Evolutionary conservation across 2,888 invertebrate species (phyloP).

Genomic region (Leucophora obtusa): DNA sequence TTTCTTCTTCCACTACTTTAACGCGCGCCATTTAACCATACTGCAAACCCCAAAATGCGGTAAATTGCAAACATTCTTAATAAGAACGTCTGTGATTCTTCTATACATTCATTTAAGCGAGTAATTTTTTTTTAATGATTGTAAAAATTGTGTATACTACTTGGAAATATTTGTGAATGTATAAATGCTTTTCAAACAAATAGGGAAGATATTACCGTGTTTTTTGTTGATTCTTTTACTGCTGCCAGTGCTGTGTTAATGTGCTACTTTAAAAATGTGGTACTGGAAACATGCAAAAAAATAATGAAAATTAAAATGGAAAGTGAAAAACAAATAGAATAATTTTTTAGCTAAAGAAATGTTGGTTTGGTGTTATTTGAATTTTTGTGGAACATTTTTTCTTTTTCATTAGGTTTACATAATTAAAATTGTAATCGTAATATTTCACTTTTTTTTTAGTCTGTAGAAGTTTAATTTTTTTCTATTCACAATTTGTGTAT

Average conservation of each 20-base stretch:
- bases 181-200: neutral
- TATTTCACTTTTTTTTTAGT: constrained; percentile 10
- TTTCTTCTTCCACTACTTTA: neutral
- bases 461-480: neutral
- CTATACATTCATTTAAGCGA: constrained; percentile 23
- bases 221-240: neutral
- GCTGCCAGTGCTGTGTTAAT: neutral
- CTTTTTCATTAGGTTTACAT: constrained; percentile 35
- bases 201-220: neutral
- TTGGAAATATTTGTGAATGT: constrained; percentile 29
- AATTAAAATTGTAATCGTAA: constrained; percentile 43
- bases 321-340: neutral
- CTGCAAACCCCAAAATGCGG: constrained; percentile 51
- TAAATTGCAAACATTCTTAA: constrained; percentile 55
- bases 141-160: constrained; percentile 1
- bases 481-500: too few relatives aligned
- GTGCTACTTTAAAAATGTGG: neutral
- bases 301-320: neutral
- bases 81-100: neutral
- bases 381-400: constrained; percentile 34
- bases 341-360: neutral
- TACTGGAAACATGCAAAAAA: neutral
- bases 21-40: constrained; percentile 31
- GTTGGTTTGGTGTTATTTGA: constrained; percentile 2
- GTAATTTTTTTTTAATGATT: constrained; percentile 40